Base-by-base conservation (phyloP, 1,140 invertebrate species). In the Macrobrachium rosenbergii region DNA sequence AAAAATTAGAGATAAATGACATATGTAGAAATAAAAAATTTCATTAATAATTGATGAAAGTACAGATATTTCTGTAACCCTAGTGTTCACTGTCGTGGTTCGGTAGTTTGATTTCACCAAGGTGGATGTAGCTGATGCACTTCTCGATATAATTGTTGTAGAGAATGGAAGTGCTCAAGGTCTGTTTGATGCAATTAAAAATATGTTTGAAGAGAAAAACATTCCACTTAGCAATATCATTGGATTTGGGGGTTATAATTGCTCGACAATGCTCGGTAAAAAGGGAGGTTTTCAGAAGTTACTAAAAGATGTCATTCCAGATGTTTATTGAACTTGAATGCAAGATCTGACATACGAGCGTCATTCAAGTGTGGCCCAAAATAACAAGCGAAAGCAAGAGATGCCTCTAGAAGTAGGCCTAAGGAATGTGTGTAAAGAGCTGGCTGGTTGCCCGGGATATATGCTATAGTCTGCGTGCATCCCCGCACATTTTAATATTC, bases 11-110 rank as follows among this genome's bases (percentile, higher is more conserved):
- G 6, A 19, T 85, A 6, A 59, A 60, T 23, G 21, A 69, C 14
- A 80, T 84, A 59, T 88, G 88, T 52, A 58, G 73, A 28, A 43
- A 80, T 21, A 85, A 16, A 85, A 81, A 28, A 85, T 85, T 63
- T 85, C 88, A 19, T 21, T 89, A 2, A 75, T 86, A n/a, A 89
- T 86, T 72, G 88, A 88, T 60, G 88, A 88, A 52, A 82, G 81
- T 45, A 89, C 86, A 10, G 79, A 89, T 88, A 37, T 88, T 16
- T 88, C 88, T 2, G 81, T 88, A 19, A 62, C 88, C n/a, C 88
- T 83, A 79, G 37, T 88, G 19, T 60, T 89, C 23, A 80, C 85
- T 58, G 72, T 83, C 0, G 67, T 88, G 16, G 79, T 83, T 19
- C 45, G 85, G 21, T 89, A 64, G 63, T 89, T 78, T 79, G 84